Evolutionary conservation across 2,888 invertebrate genomes (phyloP), one percentile per base, ranked within the genome.

Genomic region (Acanthococcus lagerstroemiae): DNA sequence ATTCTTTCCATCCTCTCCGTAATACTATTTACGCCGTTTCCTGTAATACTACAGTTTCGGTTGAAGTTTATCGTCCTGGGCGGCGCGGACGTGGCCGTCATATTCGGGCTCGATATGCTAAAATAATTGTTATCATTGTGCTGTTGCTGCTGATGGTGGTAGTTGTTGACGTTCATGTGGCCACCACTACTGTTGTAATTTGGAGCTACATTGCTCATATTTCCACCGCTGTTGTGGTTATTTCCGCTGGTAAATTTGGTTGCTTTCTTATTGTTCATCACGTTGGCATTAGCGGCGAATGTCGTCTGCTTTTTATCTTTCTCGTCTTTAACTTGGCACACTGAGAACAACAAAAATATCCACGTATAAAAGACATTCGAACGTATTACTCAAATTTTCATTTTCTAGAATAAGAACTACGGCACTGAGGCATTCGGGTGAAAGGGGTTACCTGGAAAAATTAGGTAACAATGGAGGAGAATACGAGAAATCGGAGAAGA

Each of bases 1-100:
- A 66, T 44, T 27, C 48, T 66, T 48, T 55, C 56, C 56, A 66
- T 56, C 27, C 66, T 56, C 37, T 66, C 66, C 1, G 66, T 57
- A 19, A 66, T 66, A 21, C 46, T 57, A 48, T 50, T 50, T 5
- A 66, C 17, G 44, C 63, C 63, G 21, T 44, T 63, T 6, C 63
- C 54, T 6, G 54, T 30, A 25, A 63, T 54, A 22, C 37, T 63
- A 22, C 52, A 63, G 19, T 37, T 63, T 24, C 54, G 46, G 21
- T 60, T 60, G 19, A 60, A 60, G 3, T 24, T 45, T 26, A 48
- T 48, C 21, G 46, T 46, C 9, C 9, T 48, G 19, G 60, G 48
- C 26, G 26, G 19, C 3, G 22, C n/a, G n/a, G n/a, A n/a, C n/a
- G n/a, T n/a, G n/a, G n/a, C n/a, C n/a, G n/a, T n/a, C n/a, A n/a